phyloP scores from a whole-genome alignment of 2,797 vertebrate genomes.

The Enteromius fasciolatus region DNA sequence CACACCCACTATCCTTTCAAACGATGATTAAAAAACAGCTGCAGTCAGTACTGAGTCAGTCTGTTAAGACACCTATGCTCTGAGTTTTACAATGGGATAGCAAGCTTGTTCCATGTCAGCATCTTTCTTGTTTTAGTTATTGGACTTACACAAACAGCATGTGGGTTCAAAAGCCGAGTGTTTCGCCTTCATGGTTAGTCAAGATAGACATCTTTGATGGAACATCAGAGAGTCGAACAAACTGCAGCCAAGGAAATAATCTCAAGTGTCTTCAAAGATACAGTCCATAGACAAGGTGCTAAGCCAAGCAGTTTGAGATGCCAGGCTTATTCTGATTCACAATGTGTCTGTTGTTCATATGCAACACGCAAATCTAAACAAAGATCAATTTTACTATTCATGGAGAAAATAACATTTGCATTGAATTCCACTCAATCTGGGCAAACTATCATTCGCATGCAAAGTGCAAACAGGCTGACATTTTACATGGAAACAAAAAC shows the following conservation, averaged over 20 bases:
- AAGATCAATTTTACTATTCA: constrained; percentile 23
- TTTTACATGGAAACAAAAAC: constrained; percentile 41
- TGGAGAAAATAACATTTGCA: constrained; percentile 43
- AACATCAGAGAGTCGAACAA: constrained; percentile 20
- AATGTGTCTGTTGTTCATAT: constrained; percentile 22
- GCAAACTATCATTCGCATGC: constrained; percentile 36
- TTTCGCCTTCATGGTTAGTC: constrained; percentile 6
- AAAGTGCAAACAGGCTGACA: constrained; percentile 33
- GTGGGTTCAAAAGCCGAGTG: constrained; percentile 26
- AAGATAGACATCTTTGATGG: constrained; percentile 20
- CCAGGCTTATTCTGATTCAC: constrained; percentile 29
- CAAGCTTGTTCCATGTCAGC: constrained; percentile 16
- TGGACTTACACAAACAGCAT: constrained; percentile 33
- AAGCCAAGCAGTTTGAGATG: constrained; percentile 16
- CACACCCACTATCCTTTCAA: constrained; percentile 37
- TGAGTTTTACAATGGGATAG: constrained; percentile 7
- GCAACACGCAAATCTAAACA: constrained; percentile 20
- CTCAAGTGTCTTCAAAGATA: constrained; percentile 16
- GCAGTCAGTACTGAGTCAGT: constrained; percentile 16
- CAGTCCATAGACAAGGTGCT: constrained; percentile 9
- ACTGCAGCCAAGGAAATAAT: neutral
- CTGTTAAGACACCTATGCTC: constrained; percentile 36
- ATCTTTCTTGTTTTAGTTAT: constrained; percentile 46
- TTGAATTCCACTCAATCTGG: constrained; percentile 18
- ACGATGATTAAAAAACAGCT: constrained; percentile 29